Percentiles rank a stretch among this genome's conserved stretches.
Conservation (phyloP, 2,797 vertebrate genomes). For the Phyllotis vaccarum region DNA sequence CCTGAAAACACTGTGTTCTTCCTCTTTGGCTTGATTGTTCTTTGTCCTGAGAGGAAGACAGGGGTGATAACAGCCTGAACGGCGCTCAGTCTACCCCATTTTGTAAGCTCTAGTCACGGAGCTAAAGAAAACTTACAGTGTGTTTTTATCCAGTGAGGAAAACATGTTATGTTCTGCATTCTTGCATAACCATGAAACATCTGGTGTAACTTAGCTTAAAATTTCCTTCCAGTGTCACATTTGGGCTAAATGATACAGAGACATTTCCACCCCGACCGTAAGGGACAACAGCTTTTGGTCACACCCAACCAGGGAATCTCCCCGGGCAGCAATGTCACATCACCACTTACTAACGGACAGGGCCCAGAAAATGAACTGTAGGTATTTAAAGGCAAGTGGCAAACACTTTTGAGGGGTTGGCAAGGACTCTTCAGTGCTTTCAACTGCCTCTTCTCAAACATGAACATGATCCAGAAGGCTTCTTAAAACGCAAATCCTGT, state of each 20-base stretch:
- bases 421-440: not conserved
- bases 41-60: not conserved
- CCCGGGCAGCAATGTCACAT: not conserved
- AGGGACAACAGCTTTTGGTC: not conserved
- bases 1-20: constrained; percentile 41
- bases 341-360: not conserved
- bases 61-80: constrained; percentile 33
- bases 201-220: constrained; percentile 73
- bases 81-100: constrained; percentile 62
- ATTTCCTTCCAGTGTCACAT: constrained; percentile 63
- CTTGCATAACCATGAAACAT: constrained; percentile 78
- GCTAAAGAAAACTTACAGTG: constrained; percentile 76
- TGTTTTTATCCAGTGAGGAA: constrained; percentile 71
- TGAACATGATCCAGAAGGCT: not conserved
- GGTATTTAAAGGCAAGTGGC: not conserved
- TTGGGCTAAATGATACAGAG: constrained; percentile 54
- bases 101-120: constrained; percentile 74
- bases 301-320: not conserved
- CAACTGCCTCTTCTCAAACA: not conserved
- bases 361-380: not conserved
- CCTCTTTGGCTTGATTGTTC: constrained; percentile 63
- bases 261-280: constrained; percentile 54
- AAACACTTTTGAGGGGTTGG: not conserved
- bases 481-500: not conserved
- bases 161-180: constrained; percentile 79